These are phyloP conservation scores for Pseudolaguvia tuberculata DNA, from an alignment of 2,113 vertebrate genomes.

Conservation along the genomic window DNA sequence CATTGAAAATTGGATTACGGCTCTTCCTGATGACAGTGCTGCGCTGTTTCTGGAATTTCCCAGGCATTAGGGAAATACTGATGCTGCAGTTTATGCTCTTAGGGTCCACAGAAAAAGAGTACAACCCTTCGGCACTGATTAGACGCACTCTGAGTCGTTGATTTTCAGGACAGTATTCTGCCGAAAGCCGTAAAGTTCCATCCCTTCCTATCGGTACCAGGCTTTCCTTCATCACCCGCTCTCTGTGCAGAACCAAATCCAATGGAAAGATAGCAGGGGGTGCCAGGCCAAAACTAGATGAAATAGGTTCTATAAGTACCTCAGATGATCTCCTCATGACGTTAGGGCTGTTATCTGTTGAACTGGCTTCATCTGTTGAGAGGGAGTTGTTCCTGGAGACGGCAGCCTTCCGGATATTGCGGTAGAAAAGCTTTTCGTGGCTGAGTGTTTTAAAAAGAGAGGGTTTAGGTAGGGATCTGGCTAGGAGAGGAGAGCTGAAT, in stretches of 20 bases:
- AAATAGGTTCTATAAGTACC: constrained; percentile 60
- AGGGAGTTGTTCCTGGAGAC: constrained; percentile 77
- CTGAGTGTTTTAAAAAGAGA: constrained; percentile 72
- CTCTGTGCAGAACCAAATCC: constrained; percentile 63
- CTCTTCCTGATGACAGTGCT: constrained; percentile 82
- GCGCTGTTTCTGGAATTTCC: constrained; percentile 79
- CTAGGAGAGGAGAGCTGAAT: constrained; percentile 72
- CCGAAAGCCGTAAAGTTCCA: constrained; percentile 72
- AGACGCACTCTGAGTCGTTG: constrained; percentile 77
- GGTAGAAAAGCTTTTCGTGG: constrained; percentile 72
- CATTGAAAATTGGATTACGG: constrained; percentile 83
- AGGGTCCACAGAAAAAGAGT: constrained; percentile 67
- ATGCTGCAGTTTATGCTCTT: constrained; percentile 79
- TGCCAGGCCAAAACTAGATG: constrained; percentile 58
- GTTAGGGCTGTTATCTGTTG: constrained; percentile 83
- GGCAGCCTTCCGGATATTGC: constrained; percentile 65
- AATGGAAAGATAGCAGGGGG: constrained; percentile 66
- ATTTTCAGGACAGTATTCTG: constrained; percentile 74
- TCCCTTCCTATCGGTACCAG: constrained; percentile 70
- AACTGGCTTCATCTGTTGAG: constrained; percentile 85
- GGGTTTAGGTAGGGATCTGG: constrained; percentile 65
- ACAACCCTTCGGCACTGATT: constrained; percentile 76
- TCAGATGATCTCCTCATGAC: constrained; percentile 74
- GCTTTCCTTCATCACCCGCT: constrained; percentile 73
- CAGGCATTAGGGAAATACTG: constrained; percentile 75